These are phyloP conservation scores for Celastrina argiolus DNA, from an alignment of 2,888 invertebrate genomes.

Conservation along the genomic window DNA sequence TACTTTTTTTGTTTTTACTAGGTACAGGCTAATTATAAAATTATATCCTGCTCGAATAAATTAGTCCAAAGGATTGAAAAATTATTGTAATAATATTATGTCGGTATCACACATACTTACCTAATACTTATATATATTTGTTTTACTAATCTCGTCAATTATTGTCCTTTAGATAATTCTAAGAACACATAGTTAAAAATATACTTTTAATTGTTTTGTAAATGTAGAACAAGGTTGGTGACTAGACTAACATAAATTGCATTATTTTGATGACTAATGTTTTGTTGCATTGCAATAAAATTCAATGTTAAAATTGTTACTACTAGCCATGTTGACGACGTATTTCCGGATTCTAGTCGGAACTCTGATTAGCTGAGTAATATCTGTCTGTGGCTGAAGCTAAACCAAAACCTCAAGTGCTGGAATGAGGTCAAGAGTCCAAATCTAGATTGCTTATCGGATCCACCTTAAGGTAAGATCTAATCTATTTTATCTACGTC, in stretches of 20 bases:
- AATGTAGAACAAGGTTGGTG: slow-evolving; percentile 67
- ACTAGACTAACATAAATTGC: slow-evolving; percentile 63
- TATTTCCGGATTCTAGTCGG: slow-evolving; percentile 14
- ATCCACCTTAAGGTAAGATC: slow-evolving; percentile 1
- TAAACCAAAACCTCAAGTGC: not conserved
- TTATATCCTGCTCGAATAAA: too few species aligned
- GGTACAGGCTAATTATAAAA: too few species aligned
- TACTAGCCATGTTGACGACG: not conserved
- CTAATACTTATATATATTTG: not conserved
- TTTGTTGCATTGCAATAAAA: not conserved
- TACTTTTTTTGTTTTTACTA: too few species aligned
- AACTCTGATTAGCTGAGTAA: not conserved
- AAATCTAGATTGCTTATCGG: slow-evolving; percentile 15
- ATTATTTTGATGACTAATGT: slow-evolving; percentile 31
- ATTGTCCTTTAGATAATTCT: slow-evolving; percentile 1
- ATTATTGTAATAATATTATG: too few species aligned
- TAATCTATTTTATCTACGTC: slow-evolving; percentile 10
- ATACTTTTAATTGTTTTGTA: slow-evolving; percentile 55
- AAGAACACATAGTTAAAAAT: slow-evolving; percentile 7
- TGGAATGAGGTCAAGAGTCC: slow-evolving; percentile 6
- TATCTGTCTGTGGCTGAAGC: slow-evolving; percentile 14
- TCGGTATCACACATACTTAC: not conserved
- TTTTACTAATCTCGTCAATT: not conserved
- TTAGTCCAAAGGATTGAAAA: too few species aligned
- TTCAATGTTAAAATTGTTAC: slow-evolving; percentile 13